Evolutionary conservation across 2,113 vertebrate genomes (phyloP).

Genomic region (Sisor rabdophorus): DNA sequence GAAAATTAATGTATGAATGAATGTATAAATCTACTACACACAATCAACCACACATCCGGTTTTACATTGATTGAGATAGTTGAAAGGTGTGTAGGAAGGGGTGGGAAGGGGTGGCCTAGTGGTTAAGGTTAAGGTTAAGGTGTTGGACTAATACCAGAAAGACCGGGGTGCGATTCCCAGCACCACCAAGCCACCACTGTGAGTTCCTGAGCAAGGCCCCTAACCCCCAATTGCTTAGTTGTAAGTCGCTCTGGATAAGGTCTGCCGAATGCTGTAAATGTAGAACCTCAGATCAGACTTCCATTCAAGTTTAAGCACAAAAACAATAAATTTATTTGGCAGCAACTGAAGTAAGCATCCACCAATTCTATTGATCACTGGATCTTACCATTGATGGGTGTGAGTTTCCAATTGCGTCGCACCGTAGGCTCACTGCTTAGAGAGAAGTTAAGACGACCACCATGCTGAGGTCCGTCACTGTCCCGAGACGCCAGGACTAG

Average conservation of each 20-base stretch:
- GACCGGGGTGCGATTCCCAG: too few relatives aligned
- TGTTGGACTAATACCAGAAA: too few relatives aligned
- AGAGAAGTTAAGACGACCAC: slow-evolving; percentile 72
- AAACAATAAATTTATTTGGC: neutral
- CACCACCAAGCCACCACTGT: too few relatives aligned
- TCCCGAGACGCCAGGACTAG: slow-evolving; percentile 72
- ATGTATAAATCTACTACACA: neutral
- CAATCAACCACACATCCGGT: too few relatives aligned
- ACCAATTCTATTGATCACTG: neutral
- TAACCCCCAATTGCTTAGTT: too few relatives aligned
- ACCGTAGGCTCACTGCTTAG: slow-evolving; percentile 72
- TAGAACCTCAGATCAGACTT: neutral
- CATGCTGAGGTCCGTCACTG: slow-evolving; percentile 64
- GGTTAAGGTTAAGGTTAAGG: too few relatives aligned
- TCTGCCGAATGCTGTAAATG: too few relatives aligned
- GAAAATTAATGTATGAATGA: too few relatives aligned
- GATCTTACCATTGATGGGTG: slow-evolving; percentile 73
- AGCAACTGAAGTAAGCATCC: neutral
- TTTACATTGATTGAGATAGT: neutral
- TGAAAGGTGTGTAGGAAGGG: too few relatives aligned
- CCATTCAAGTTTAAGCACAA: neutral
- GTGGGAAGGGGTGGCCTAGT: too few relatives aligned
- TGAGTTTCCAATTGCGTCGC: slow-evolving; percentile 76
- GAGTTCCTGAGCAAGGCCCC: too few relatives aligned
- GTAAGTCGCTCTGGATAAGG: too few relatives aligned